Conservation (phyloP, 2,888 invertebrate genomes). For the Nymphalis c-album region DNA sequence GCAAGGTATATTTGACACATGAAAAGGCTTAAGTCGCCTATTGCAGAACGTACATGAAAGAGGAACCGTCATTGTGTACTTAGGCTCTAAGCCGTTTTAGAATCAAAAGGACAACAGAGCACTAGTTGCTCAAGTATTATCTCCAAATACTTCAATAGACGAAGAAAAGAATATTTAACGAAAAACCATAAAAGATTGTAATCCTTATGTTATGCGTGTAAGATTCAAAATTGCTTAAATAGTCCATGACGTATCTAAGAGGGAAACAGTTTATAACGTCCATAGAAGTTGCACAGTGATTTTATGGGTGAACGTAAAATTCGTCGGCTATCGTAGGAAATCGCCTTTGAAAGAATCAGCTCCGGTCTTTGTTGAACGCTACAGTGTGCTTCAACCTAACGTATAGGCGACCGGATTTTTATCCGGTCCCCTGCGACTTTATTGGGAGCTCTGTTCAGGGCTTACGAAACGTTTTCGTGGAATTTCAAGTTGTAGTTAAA, state of each 20-base stretch:
- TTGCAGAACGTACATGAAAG: background rate
- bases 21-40: too few relatives aligned
- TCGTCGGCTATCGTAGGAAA: slow-evolving; percentile 21
- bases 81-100: background rate
- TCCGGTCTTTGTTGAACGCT: background rate
- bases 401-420: slow-evolving; percentile 9
- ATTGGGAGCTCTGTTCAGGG: background rate
- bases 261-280: slow-evolving; percentile 11
- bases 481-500: background rate
- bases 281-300: slow-evolving; percentile 27
- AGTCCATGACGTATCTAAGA: background rate
- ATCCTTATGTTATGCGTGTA: background rate
- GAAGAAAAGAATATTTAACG: background rate
- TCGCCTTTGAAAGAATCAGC: slow-evolving; percentile 20
- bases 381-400: slow-evolving; percentile 20
- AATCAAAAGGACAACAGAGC: slow-evolving; percentile 2
- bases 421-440: slow-evolving; percentile 7
- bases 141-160: slow-evolving; percentile 5
- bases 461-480: slow-evolving; percentile 1
- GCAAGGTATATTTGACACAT: too few relatives aligned
- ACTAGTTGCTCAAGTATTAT: slow-evolving; percentile 11
- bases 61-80: background rate
- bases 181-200: background rate
- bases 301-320: slow-evolving; percentile 33
- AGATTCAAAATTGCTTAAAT: slow-evolving; percentile 4